phyloP scores from a whole-genome alignment of 2,797 vertebrate species.

The Lepus townsendii region DNA sequence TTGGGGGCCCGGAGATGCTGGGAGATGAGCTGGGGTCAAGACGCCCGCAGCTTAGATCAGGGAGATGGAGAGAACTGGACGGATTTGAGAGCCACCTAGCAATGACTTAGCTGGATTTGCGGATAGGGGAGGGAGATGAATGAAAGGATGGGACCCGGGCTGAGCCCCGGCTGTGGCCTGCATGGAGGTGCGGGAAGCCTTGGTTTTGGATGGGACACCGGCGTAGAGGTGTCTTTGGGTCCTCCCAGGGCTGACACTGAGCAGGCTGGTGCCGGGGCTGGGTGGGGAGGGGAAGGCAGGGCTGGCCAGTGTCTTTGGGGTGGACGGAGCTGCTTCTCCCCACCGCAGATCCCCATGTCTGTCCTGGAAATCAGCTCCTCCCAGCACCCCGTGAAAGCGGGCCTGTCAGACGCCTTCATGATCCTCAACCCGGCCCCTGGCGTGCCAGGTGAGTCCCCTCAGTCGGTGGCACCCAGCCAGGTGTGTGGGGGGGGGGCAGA shows the following conservation, averaged over 20 bases:
- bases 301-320: too few species aligned
- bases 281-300: background rate
- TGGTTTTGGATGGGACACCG: background rate
- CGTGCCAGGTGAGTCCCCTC: constrained; percentile 89
- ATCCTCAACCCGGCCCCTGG: constrained; percentile 88
- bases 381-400: constrained; percentile 97
- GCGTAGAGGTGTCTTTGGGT: background rate
- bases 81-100: background rate
- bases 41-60: background rate
- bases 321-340: constrained; percentile 24
- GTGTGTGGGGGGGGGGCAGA: background rate
- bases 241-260: background rate
- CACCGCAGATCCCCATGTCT: constrained; percentile 92
- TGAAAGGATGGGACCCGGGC: background rate
- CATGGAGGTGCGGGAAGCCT: background rate
- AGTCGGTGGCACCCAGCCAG: too few species aligned
- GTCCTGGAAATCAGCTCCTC: constrained; percentile 93
- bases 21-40: background rate
- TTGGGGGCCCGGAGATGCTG: background rate
- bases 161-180: background rate
- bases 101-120: background rate
- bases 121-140: background rate
- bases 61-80: background rate
- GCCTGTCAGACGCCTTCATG: constrained; percentile 98
- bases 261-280: background rate